Evolutionary conservation across 2,113 vertebrate genomes (phyloP), one percentile per base, ranked within the genome.

Genomic region (Hyaena hyaena): DNA sequence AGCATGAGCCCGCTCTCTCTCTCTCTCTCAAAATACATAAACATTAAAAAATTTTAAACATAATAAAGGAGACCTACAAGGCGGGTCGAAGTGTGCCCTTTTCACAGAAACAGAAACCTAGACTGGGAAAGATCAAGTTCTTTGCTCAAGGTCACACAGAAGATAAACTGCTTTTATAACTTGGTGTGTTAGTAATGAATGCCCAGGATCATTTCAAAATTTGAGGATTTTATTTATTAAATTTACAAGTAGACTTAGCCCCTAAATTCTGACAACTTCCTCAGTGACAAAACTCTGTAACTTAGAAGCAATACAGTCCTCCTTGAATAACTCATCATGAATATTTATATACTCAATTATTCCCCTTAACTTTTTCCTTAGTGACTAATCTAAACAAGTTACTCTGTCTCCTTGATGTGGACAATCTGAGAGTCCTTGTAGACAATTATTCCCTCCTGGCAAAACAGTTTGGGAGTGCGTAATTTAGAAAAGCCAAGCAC

Each of bases 331-430:
- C 23, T 90, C 63, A 89, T 89, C 7, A 55, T 90, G 93, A 87
- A 83, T 92, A 88, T 39, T 93, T 80, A 96, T 26, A 48, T 58
- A 71, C 33, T 93, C 39, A 90, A 43, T 84, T 61, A 96, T 86
- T 90, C 61, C 66, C 17, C 63, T 87, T 90, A 74, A 82, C 68
- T 39, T 87, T 90, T 77, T 85, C 65, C 63, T 96, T 80, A 12
- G 61, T 95, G 85, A 94, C 28, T 95, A 88, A 89, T 93, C n/a
- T 96, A 84, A 95, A 71, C 33, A 66, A 63, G 65, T 90, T 92
- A 84, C n/a, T 24, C 16, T 15, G 45, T 45, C 48, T 94, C 45
- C 74, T 96, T 81, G 69, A 94, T 66, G 94, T 81, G 87, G 65
- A 90, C 48, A 69, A 66, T 69, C 50, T 68, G 23, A 76, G 26